A percentile compares a stretch with the other conserved stretches of the same genome.
These are phyloP conservation scores for Heliconius sara DNA, from an alignment of 2,888 invertebrate genomes.

Conservation along the genomic window DNA sequence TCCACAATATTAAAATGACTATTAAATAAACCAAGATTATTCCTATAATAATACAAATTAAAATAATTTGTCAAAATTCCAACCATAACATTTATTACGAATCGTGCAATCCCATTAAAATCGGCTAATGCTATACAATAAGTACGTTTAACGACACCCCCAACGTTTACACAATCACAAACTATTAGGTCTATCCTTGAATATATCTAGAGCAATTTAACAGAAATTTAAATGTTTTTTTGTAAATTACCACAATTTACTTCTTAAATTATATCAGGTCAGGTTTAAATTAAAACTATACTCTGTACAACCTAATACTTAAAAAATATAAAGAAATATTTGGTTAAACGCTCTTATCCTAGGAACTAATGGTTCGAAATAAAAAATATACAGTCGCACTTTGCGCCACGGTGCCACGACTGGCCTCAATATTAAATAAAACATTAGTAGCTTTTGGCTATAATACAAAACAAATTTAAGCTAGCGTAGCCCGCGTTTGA, in stretches of 20 bases:
- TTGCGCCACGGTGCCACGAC: too few relatives aligned
- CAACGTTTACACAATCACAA: conserved; percentile 11
- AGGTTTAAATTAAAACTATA: neutral
- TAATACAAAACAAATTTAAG: too few relatives aligned
- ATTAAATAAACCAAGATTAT: too few relatives aligned
- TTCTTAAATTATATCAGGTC: neutral
- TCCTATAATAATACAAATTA: neutral
- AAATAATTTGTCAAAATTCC: neutral
- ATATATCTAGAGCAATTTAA: conserved; percentile 6
- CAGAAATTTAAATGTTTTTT: conserved; percentile 1
- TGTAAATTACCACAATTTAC: neutral
- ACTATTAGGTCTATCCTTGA: conserved; percentile 17
- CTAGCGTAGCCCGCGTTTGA: too few relatives aligned
- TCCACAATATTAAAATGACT: too few relatives aligned
- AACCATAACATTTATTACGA: neutral
- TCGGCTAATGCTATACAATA: conserved; percentile 13
- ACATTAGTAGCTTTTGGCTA: too few relatives aligned
- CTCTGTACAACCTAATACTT: too few relatives aligned
- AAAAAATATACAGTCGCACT: neutral
- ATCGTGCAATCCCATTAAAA: neutral
- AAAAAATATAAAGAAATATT: too few relatives aligned
- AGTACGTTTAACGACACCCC: conserved; percentile 12
- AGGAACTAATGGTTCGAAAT: neutral
- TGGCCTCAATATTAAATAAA: too few relatives aligned
- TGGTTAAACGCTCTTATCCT: neutral